Evolutionary conservation across 2,797 vertebrate species (phyloP).

Genomic region (Ctenochaetus hawaiiensis): DNA sequence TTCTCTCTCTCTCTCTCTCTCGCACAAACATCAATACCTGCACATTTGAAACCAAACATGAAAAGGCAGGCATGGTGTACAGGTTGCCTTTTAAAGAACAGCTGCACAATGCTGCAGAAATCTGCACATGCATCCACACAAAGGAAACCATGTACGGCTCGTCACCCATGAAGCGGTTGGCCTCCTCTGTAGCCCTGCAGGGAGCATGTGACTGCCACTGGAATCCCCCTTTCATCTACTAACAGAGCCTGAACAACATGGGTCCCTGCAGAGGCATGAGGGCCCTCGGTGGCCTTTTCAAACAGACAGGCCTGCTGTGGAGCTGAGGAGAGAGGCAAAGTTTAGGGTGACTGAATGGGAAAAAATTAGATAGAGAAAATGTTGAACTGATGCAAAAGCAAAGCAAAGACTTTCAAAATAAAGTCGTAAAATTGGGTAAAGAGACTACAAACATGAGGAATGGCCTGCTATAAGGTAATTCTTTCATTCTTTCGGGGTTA

Average conservation of each 20-base stretch:
- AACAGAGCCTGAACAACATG: slow-evolving; percentile 53
- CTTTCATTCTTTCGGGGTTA: slow-evolving; percentile 60
- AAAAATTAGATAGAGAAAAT: neutral
- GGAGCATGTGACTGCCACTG: slow-evolving; percentile 76
- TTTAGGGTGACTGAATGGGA: neutral
- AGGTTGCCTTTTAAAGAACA: slow-evolving; percentile 46
- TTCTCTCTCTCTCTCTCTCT: neutral
- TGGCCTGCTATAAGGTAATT: neutral
- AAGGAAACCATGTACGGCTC: slow-evolving; percentile 61
- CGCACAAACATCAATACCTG: slow-evolving; percentile 14
- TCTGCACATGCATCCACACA: slow-evolving; percentile 61
- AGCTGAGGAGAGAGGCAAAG: slow-evolving; percentile 8
- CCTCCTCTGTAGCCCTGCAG: slow-evolving; percentile 57
- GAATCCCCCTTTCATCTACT: slow-evolving; percentile 74
- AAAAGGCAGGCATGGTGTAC: slow-evolving; percentile 32
- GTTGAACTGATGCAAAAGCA: neutral
- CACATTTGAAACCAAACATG: slow-evolving; percentile 35
- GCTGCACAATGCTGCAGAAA: slow-evolving; percentile 59
- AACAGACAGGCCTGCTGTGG: slow-evolving; percentile 22
- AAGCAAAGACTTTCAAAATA: neutral
- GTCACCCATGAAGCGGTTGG: slow-evolving; percentile 63
- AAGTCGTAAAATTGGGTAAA: neutral
- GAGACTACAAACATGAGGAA: neutral
- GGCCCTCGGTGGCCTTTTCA: slow-evolving; percentile 42
- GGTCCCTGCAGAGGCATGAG: slow-evolving; percentile 49